Conservation (phyloP, 2,797 vertebrate genomes). For the Danionella dracula region DNA sequence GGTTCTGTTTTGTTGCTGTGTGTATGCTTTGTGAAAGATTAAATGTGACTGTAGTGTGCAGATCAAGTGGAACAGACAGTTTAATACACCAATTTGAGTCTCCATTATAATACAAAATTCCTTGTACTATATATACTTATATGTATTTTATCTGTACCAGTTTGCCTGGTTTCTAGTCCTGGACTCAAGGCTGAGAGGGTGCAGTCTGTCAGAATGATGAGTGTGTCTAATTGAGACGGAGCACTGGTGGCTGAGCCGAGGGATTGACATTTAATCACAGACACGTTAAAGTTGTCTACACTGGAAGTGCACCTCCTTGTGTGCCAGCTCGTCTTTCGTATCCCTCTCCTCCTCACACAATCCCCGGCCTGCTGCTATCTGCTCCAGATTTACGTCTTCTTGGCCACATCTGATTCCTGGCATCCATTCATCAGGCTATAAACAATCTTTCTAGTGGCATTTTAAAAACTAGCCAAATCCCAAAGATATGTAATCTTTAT, state of each 20-base stretch:
- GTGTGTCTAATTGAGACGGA: constrained; percentile 61
- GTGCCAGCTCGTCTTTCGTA: constrained; percentile 40
- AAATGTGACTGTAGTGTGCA: too few relatives aligned
- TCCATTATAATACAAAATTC: too few relatives aligned
- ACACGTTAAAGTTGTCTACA: constrained; percentile 66
- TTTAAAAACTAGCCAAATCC: constrained; percentile 28
- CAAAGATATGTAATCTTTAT: background rate
- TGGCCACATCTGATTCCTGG: constrained; percentile 50
- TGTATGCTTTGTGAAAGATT: too few relatives aligned
- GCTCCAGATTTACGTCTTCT: constrained; percentile 60
- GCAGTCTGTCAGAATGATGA: constrained; percentile 63
- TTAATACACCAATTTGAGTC: too few relatives aligned
- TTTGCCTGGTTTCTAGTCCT: constrained; percentile 11
- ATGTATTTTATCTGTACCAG: constrained; percentile 6
- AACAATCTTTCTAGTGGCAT: constrained; percentile 43
- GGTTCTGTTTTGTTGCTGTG: too few relatives aligned
- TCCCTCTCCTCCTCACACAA: constrained; percentile 50
- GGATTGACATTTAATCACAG: constrained; percentile 74
- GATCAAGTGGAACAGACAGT: too few relatives aligned
- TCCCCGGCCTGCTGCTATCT: constrained; percentile 55
- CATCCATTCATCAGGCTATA: constrained; percentile 58
- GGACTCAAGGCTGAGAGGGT: constrained; percentile 61
- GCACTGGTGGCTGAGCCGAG: constrained; percentile 54
- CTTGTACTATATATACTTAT: too few relatives aligned
- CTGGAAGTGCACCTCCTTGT: constrained; percentile 51